These are phyloP conservation scores for Cryptoprocta ferox DNA, from an alignment of 2,797 vertebrate species.

Conservation along the genomic window DNA sequence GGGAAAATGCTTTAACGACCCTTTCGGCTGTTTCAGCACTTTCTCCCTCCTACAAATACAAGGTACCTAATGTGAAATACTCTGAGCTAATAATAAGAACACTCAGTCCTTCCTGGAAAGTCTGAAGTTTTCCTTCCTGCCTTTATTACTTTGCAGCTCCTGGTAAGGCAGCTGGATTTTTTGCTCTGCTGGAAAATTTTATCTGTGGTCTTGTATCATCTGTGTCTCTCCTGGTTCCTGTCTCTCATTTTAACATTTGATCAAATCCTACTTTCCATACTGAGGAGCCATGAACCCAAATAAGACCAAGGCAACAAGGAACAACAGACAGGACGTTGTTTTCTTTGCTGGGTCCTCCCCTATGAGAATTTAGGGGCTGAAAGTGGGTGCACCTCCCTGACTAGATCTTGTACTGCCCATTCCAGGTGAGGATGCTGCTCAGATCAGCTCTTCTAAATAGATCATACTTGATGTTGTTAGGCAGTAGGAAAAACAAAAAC, in stretches of 20 bases:
- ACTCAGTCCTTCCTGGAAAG: not conserved
- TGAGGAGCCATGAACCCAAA: not conserved
- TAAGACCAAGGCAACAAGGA: not conserved
- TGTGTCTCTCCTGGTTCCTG: not conserved
- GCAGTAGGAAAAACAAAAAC: not conserved
- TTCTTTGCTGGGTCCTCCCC: not conserved
- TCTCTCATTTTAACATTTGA: slow-evolving; percentile 6
- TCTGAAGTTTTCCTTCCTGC: not conserved
- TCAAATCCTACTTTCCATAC: not conserved
- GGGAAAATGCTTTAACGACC: not conserved
- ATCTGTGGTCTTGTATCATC: not conserved
- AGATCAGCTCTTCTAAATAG: not conserved
- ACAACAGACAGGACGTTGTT: not conserved
- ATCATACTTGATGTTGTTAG: not conserved
- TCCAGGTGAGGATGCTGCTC: not conserved
- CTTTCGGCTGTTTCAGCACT: not conserved
- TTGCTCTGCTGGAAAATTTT: slow-evolving; percentile 5
- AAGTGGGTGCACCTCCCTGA: not conserved
- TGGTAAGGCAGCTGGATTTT: not conserved
- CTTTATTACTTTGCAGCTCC: not conserved
- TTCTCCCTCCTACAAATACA: not conserved
- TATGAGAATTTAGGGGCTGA: not conserved
- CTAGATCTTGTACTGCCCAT: not conserved
- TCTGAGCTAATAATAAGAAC: not conserved
- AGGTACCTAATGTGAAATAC: not conserved